Percentiles rank a stretch among this genome's conserved stretches.
Conservation (phyloP, 35 echinoderm and acorn worm genomes). For the Antedon bifida region DNA sequence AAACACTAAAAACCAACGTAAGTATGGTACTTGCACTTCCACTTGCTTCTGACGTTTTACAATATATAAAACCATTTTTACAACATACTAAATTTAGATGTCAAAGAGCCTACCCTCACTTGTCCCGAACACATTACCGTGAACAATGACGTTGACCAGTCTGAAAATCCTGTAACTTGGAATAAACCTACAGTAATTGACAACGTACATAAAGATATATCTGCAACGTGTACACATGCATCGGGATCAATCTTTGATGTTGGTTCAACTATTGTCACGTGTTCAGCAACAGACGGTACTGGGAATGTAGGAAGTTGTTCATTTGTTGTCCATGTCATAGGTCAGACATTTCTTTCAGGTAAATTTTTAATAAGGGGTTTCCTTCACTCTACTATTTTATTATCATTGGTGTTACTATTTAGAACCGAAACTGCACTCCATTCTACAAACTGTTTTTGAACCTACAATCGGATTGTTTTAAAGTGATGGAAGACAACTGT, state of each 20-base stretch:
- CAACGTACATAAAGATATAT: not conserved
- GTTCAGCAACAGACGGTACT: constrained; percentile 7
- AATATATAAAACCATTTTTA: too few species aligned
- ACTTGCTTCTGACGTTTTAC: too few species aligned
- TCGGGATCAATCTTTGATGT: constrained; percentile 8
- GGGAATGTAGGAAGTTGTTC: constrained; percentile 6
- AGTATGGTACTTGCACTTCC: too few species aligned
- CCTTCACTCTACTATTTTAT: too few species aligned
- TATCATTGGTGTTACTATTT: too few species aligned
- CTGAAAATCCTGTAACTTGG: not conserved
- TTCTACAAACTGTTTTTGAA: too few species aligned
- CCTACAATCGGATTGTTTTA: too few species aligned
- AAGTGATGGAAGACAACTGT: too few species aligned
- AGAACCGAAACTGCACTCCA: too few species aligned
- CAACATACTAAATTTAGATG: too few species aligned
- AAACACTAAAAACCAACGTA: too few species aligned
- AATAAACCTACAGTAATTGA: not conserved
- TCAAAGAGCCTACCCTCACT: not conserved
- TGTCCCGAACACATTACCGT: not conserved
- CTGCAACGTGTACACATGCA: not conserved
- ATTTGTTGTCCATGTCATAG: constrained; percentile 7
- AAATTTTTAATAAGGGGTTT: too few species aligned
- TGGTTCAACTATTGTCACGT: constrained; percentile 12
- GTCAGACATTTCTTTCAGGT: not conserved
- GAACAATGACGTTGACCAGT: not conserved